phyloP scores from a whole-genome alignment of 2,797 vertebrate species.

The Pelochelys cantorii region DNA sequence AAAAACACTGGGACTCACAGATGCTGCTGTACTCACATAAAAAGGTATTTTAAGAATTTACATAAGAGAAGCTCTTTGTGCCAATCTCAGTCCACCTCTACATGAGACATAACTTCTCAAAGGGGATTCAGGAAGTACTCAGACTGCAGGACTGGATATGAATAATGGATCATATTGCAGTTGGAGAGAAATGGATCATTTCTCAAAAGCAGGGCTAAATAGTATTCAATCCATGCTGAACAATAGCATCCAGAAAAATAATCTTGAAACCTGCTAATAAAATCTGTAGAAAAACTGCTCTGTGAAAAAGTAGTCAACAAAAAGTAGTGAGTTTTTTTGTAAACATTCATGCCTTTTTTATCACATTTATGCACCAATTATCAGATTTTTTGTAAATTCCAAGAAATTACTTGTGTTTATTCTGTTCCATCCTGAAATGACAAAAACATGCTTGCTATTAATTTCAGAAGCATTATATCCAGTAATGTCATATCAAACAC shows the following conservation, averaged over 20 bases:
- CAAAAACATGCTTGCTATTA: neutral
- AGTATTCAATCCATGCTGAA: neutral
- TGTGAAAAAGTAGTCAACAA: neutral
- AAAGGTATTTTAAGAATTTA: neutral
- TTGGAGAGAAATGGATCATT: neutral
- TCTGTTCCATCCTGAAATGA: neutral
- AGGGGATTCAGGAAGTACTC: slow-evolving; percentile 5
- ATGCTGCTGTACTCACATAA: neutral
- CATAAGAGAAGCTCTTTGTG: neutral
- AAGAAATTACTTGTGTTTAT: neutral
- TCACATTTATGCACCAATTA: neutral
- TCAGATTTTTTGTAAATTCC: neutral
- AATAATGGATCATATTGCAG: slow-evolving; percentile 11
- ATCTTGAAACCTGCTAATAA: neutral
- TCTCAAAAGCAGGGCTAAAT: slow-evolving; percentile 2
- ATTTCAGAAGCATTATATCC: slow-evolving; percentile 11
- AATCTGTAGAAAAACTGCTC: neutral
- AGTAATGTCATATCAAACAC: neutral
- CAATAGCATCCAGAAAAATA: neutral
- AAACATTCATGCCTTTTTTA: neutral
- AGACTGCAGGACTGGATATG: neutral
- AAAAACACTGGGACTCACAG: neutral
- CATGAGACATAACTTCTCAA: neutral
- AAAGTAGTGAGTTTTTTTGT: neutral
- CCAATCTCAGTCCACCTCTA: neutral